A percentile compares a stretch with the other conserved stretches of the same genome.
These are phyloP conservation scores for Plusia festucae DNA, from an alignment of 2,888 invertebrate genomes.

Conservation along the genomic window DNA sequence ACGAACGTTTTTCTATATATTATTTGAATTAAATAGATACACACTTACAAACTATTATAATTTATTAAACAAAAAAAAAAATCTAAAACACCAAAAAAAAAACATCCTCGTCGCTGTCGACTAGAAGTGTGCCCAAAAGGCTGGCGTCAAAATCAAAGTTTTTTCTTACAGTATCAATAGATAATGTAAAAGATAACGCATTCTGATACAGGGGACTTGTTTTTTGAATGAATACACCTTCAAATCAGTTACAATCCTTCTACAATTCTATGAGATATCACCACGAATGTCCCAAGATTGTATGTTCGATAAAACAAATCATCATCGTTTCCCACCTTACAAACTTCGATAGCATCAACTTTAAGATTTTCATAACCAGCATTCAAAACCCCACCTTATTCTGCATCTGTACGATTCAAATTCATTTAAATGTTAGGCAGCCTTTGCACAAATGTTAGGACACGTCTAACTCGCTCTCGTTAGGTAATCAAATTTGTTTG, in stretches of 20 bases:
- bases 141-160: no score
- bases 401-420: conserved; percentile 41
- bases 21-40: no score
- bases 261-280: background rate
- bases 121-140: no score
- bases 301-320: conserved; percentile 28
- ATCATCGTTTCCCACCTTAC: conserved; percentile 31
- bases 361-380: conserved; percentile 36
- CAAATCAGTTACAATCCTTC: background rate
- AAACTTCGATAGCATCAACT: conserved; percentile 50
- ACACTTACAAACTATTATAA: no score
- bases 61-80: no score
- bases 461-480: conserved; percentile 73
- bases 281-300: conserved; percentile 5
- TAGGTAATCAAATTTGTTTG: conserved; percentile 87
- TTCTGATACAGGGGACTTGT: no score
- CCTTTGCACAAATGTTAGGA: conserved; percentile 61
- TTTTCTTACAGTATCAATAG: no score
- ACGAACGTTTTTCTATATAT: no score
- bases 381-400: conserved; percentile 30
- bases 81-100: no score
- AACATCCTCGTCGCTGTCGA: no score
- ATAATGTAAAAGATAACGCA: no score
- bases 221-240: no score
- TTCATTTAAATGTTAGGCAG: conserved; percentile 29